These are phyloP conservation scores for Muscina levida DNA, from an alignment of 2,888 invertebrate species.

Conservation along the genomic window DNA sequence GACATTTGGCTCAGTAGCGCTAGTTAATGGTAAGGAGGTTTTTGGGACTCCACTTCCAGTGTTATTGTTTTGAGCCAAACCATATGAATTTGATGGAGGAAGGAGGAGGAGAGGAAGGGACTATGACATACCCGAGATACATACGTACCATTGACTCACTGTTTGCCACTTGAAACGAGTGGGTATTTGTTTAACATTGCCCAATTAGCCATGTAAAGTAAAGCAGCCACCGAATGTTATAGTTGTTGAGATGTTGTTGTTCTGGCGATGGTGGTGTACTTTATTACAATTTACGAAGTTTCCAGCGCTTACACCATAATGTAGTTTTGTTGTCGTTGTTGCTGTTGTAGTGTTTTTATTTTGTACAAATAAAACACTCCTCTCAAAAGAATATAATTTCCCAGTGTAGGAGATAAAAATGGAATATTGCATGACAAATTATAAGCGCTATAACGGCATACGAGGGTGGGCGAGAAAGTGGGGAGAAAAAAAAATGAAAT, in stretches of 20 bases:
- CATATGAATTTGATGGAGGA: constrained; percentile 28
- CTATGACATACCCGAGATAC: no score
- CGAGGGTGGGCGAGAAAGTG: neutral
- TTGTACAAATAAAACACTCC: constrained; percentile 45
- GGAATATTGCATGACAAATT: neutral
- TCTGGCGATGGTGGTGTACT: neutral
- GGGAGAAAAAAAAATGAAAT: no score
- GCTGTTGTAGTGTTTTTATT: constrained; percentile 38
- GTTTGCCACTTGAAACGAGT: constrained; percentile 51
- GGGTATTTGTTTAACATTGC: constrained; percentile 52
- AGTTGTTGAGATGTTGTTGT: neutral
- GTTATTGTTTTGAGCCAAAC: constrained; percentile 1
- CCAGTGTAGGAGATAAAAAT: constrained; percentile 9
- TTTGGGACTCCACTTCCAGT: constrained; percentile 10
- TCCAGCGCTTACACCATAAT: neutral
- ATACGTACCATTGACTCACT: neutral
- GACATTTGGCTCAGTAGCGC: neutral
- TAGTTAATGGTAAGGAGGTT: constrained; percentile 28
- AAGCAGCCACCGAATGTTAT: constrained; percentile 15
- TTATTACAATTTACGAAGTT: no score
- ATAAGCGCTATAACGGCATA: neutral
- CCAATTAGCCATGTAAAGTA: constrained; percentile 62
- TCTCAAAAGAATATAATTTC: constrained; percentile 25
- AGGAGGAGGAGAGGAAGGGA: neutral
- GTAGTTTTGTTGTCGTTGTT: neutral